Conservation (phyloP, 2,888 invertebrate species). For the Lasioglossum pauxillum region DNA sequence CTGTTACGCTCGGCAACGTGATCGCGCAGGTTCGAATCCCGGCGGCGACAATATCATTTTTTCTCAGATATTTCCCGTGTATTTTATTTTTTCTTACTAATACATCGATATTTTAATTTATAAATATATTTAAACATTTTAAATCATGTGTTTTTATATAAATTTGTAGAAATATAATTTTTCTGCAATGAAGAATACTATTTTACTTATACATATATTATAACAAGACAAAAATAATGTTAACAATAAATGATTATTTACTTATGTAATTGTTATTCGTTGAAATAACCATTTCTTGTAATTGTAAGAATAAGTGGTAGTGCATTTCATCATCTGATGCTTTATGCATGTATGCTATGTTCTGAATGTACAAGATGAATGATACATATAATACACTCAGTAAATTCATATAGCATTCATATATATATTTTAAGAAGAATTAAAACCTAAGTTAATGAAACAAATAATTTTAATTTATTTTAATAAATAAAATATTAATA, state of each 20-base stretch:
- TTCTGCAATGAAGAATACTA: not conserved
- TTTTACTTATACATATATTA: not conserved
- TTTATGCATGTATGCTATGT: not conserved
- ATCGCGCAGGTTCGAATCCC: constrained; percentile 42
- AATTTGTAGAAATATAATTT: not conserved
- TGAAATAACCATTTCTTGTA: not conserved
- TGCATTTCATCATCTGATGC: not conserved
- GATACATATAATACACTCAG: not conserved
- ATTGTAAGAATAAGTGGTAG: not conserved
- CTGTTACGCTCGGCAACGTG: too few relatives aligned
- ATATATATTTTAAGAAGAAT: not conserved
- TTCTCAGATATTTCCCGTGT: not conserved
- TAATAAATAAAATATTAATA: too few relatives aligned
- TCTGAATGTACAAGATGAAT: not conserved
- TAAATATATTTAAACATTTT: not conserved
- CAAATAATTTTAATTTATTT: not conserved
- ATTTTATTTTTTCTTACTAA: not conserved
- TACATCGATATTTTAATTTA: not conserved
- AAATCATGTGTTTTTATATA: not conserved
- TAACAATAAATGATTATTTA: not conserved
- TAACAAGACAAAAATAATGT: not conserved
- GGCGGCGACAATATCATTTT: not conserved
- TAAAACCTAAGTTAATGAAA: not conserved
- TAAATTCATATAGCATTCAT: too few relatives aligned
- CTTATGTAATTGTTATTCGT: not conserved